phyloP scores from a whole-genome alignment of 2,797 vertebrate species.

The Eulemur coronatus region DNA sequence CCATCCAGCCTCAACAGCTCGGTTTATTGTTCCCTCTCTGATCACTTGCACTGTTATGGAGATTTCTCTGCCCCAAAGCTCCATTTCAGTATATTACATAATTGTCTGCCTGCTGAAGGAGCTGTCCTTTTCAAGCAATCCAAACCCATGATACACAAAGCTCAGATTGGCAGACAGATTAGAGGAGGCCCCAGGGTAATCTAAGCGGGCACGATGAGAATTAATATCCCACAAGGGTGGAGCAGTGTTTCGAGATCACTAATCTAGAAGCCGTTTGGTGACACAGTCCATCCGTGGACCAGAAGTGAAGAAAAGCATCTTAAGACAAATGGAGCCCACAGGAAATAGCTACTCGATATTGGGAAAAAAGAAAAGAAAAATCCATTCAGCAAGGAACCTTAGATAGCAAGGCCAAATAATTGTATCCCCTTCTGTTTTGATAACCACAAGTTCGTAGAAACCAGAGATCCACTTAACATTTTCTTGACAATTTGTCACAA shows the following conservation, averaged over 20 bases:
- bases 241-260: background rate
- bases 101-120: conserved; percentile 47
- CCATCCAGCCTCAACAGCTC: conserved; percentile 7
- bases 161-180: background rate
- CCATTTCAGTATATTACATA: conserved; percentile 64
- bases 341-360: background rate
- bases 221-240: background rate
- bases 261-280: conserved; percentile 1
- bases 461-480: background rate
- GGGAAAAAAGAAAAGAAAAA: background rate
- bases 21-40: conserved; percentile 60
- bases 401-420: background rate
- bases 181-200: background rate
- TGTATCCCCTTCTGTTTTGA: background rate
- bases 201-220: background rate
- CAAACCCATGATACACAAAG: background rate
- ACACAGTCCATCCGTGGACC: background rate
- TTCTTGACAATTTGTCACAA: background rate
- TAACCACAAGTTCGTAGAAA: background rate
- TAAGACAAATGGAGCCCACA: background rate
- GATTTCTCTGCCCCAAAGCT: conserved; percentile 56
- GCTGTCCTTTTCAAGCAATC: background rate
- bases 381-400: background rate
- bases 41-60: conserved; percentile 51
- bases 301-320: background rate